Base-by-base conservation (phyloP, 2,888 invertebrate genomes). In the Agrilus mali region DNA sequence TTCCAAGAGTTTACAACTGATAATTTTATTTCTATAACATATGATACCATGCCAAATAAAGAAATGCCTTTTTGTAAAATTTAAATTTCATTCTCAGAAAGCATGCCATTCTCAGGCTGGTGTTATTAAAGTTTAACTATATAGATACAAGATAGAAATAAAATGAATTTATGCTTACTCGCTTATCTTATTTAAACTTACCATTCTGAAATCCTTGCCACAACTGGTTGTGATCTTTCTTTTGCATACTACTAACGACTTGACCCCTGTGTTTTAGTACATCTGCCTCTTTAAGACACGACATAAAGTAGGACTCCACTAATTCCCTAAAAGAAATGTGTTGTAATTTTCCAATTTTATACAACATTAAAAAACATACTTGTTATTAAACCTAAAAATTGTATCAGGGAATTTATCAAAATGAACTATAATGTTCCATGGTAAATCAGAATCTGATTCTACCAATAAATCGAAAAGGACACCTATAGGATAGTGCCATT, bases 211-310 rank as follows among this genome's bases (percentile, higher is more conserved):
- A 69, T 22, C 96, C 96, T 38, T 85, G 73, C 96, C 96, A 98
- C 12, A 98, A 71, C 59, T 95, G 93, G 64, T 86, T 90, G 61
- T 97, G 96, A 58, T 98, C 97, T 63, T 93, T 93, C 60, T 93
- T 92, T 60, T 90, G 90, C 92, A 93, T 92, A 48, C 79, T 81
- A 22, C 86, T 86, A 55, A 90, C 86, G 14, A 93, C 80, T 66
- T 86, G 86, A 7, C 90, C 86, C 52, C 89, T 76, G 63, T 97
- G 96, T 65, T 98, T 98, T 36, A 98, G 69, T n/a, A 89, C 86
- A 71, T 97, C 97, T 1, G 98, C 97, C 71, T 98, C 98, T 68
- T 98, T 98, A 7, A 98, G 73, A 50, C 87, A 86, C 15, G 94
- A 86, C 80, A 98, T 85, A 64, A 92, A 98, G 64, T 93, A 85